Evolutionary conservation across 2,797 vertebrate species (phyloP), one percentile per base, ranked within the genome.

Genomic region (Remorina albescens): DNA sequence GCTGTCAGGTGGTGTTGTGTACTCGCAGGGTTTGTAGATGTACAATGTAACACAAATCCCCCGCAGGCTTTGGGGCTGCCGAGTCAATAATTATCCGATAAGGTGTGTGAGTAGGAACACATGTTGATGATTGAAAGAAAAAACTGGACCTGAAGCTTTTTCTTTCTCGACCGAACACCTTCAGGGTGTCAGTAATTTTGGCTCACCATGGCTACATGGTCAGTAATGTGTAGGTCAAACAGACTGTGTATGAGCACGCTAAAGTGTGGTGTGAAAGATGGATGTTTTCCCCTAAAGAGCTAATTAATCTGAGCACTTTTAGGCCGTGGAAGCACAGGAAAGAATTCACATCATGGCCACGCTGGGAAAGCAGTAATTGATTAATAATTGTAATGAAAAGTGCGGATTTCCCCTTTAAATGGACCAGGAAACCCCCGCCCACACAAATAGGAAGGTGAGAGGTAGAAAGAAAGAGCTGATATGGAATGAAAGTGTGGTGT

Each of bases 171-270:
- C 5, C 5, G 44, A 65, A 78, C 80, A 65, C 77, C 84, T 81
- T 26, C 60, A 49, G 77, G 75, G 59, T 71, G 49, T 51, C 59
- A 66, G 59, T 34, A 60, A 79, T 66, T 72, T n/a, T 30, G 67
- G 60, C 19, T 89, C 78, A 71, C 88, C 86, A 85, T 87, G 81
- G 86, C 81, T 85, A 91, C 76, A 0, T 54, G 49, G 78, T 81
- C 67, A 54, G 77, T 69, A 68, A 85, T 57, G 63, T 82, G 71
- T 54, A 57, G 72, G 28, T 78, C 47, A 49, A 42, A 6, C 65
- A 28, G 67, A 42, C 1, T 42, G n/a, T 50, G 41, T 54, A 57
- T 21, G 46, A 2, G 66, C 4, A 2, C 30, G 34, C 55, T 69
- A 16, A 41, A 13, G 11, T 51, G 41, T 21, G 49, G 41, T 16